Conservation (phyloP, 2,113 vertebrate species). For the Lampris megalopsis region DNA sequence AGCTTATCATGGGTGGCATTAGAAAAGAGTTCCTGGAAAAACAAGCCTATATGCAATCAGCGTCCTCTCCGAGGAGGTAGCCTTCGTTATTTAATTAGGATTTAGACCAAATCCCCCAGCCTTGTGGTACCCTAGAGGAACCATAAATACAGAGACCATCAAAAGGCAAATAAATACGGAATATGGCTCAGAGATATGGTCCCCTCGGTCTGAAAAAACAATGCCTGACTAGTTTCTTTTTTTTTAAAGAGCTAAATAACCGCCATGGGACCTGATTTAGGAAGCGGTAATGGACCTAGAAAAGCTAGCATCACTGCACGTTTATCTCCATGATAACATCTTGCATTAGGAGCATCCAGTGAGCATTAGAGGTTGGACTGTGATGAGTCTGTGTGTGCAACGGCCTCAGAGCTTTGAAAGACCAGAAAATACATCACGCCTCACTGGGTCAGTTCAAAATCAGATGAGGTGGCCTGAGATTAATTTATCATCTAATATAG, state of each 20-base stretch:
- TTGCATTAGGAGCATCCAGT: background rate
- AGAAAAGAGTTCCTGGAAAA: background rate
- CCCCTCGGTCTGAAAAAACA: conserved; percentile 4
- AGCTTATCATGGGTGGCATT: conserved; percentile 26
- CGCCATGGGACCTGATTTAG: background rate
- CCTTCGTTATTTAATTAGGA: conserved; percentile 41
- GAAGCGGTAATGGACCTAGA: background rate
- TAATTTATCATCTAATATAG: background rate
- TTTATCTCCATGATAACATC: conserved; percentile 5
- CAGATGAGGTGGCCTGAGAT: background rate
- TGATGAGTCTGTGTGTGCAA: background rate
- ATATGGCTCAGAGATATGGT: background rate
- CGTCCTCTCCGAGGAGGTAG: background rate
- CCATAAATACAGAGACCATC: background rate
- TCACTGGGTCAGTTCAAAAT: background rate
- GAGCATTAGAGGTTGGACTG: background rate
- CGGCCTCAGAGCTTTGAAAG: background rate
- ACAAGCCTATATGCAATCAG: conserved; percentile 9
- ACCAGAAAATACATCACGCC: background rate
- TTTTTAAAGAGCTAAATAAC: conserved; percentile 1
- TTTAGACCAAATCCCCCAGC: conserved; percentile 24
- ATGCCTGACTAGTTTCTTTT: background rate
- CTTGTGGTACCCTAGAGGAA: background rate
- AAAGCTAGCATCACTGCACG: background rate
- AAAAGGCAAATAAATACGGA: background rate